A percentile compares a stretch with the other conserved stretches of the same genome.
Evolutionary conservation across 2,888 invertebrate genomes (phyloP).

Genomic region (Erynnis tages): DNA sequence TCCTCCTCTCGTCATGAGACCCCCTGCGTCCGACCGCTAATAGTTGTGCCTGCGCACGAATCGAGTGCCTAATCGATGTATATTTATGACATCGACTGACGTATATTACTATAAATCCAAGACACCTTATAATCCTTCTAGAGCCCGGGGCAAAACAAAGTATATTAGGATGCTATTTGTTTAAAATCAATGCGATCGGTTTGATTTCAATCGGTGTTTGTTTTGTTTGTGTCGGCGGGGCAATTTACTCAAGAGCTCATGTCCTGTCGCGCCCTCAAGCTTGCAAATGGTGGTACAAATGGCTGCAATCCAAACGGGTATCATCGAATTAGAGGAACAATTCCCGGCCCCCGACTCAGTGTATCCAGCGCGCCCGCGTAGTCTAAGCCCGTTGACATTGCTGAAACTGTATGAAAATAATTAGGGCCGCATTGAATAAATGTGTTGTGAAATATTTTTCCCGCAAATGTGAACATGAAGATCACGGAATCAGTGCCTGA

Average conservation of each 20-base stretch:
- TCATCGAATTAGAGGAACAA: slow-evolving; percentile 67
- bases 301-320: slow-evolving; percentile 66
- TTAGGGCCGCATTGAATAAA: background rate
- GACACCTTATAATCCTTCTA: background rate
- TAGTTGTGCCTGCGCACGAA: slow-evolving; percentile 18
- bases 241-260: slow-evolving; percentile 65
- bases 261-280: slow-evolving; percentile 67
- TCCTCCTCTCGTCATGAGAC: slow-evolving; percentile 55
- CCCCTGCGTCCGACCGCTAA: slow-evolving; percentile 49
- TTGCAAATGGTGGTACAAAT: slow-evolving; percentile 66
- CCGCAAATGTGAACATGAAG: slow-evolving; percentile 12
- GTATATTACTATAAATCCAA: background rate
- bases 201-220: background rate
- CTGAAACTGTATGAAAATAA: slow-evolving; percentile 1
- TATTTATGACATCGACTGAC: slow-evolving; percentile 9
- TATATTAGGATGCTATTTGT: too few relatives aligned
- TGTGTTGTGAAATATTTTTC: too few relatives aligned
- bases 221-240: slow-evolving; percentile 6
- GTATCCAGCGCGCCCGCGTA: slow-evolving; percentile 46
- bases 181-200: too few relatives aligned
- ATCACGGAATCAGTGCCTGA: slow-evolving; percentile 11
- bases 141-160: too few relatives aligned
- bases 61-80: background rate
- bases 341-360: slow-evolving; percentile 50
- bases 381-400: slow-evolving; percentile 38